These are phyloP conservation scores for Percina caprodes DNA, from an alignment of 2,113 vertebrate genomes.

Conservation along the genomic window DNA sequence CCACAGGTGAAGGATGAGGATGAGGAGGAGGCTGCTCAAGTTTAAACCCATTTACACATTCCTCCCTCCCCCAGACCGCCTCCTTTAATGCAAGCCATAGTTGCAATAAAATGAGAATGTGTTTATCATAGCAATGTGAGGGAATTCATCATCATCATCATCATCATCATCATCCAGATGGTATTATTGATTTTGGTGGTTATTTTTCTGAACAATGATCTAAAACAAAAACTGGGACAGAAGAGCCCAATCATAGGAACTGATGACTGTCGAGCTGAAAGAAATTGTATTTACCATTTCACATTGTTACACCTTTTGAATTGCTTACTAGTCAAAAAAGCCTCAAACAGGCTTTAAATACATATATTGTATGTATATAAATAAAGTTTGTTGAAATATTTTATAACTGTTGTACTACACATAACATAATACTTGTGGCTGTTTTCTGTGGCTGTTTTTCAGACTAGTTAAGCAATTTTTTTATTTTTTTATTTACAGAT, in stretches of 20 bases:
- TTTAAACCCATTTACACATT: constrained; percentile 64
- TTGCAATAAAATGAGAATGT: constrained; percentile 30
- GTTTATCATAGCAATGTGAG: not conserved
- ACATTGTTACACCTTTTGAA: constrained; percentile 28
- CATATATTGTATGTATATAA: constrained; percentile 56
- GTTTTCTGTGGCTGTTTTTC: too few relatives aligned
- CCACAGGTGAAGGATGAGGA: constrained; percentile 83
- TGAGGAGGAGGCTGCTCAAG: constrained; percentile 70
- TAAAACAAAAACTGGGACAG: not conserved
- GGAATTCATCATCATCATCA: not conserved
- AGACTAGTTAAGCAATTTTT: not conserved
- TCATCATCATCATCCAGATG: constrained; percentile 12
- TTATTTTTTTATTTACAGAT: too few relatives aligned
- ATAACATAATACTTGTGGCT: not conserved
- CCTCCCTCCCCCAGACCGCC: not conserved
- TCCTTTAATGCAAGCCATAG: constrained; percentile 1
- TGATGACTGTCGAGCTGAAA: constrained; percentile 10
- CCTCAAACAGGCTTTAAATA: constrained; percentile 5
- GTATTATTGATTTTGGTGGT: not conserved
- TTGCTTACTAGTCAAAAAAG: constrained; percentile 6
- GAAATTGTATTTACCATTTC: constrained; percentile 56
- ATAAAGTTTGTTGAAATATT: constrained; percentile 62
- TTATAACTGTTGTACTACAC: not conserved
- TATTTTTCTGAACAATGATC: constrained; percentile 7
- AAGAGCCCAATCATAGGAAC: not conserved